Conservation (phyloP, 2,797 vertebrate species). For the Paguma larvata region DNA sequence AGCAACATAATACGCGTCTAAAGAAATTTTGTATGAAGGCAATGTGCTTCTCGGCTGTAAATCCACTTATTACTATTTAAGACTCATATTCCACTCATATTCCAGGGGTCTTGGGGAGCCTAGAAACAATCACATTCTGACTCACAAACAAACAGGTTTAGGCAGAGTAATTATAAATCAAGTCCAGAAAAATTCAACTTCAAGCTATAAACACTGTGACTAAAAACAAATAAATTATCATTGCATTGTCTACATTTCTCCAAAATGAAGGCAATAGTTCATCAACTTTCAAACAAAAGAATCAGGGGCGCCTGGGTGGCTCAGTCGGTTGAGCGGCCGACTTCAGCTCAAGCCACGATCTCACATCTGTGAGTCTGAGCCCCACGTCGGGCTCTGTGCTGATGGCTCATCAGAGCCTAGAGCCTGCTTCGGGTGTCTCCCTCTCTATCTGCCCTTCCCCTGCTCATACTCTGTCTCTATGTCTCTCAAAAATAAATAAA, state of each 20-base stretch:
- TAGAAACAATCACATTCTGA: constrained; percentile 30
- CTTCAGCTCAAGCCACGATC: no score
- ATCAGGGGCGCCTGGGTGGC: background rate
- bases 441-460: no score
- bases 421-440: no score
- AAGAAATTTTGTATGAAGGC: constrained; percentile 28
- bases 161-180: constrained; percentile 12
- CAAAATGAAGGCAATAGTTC: constrained; percentile 40
- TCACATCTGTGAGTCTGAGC: no score
- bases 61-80: background rate
- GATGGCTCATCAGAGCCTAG: no score
- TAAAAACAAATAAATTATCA: constrained; percentile 58
- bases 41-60: constrained; percentile 15
- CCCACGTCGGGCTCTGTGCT: no score
- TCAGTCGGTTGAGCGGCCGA: no score
- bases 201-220: constrained; percentile 3
- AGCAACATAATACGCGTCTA: background rate
- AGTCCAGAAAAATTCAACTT: constrained; percentile 25
- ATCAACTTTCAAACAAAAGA: constrained; percentile 43
- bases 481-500: no score
- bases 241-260: constrained; percentile 14
- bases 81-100: background rate
- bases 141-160: constrained; percentile 27
- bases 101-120: background rate
- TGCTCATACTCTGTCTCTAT: no score